Percentiles rank a stretch among this genome's conserved stretches.
These are phyloP conservation scores for Graphium colonna DNA, from an alignment of 2,888 invertebrate species.

Conservation along the genomic window DNA sequence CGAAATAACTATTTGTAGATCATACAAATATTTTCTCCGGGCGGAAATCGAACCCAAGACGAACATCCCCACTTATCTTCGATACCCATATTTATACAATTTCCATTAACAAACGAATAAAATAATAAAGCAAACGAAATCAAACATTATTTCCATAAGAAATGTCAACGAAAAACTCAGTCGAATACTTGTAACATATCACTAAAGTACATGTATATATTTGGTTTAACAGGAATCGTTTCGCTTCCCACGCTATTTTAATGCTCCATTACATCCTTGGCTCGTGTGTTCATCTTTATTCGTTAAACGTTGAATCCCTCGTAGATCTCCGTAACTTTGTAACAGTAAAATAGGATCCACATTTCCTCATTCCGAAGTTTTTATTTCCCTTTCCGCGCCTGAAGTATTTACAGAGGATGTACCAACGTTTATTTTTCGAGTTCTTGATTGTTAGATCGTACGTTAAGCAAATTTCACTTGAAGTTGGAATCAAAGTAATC, in stretches of 20 bases:
- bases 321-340: not conserved
- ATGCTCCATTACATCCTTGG: not conserved
- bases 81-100: too few relatives aligned
- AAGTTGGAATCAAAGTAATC: slow-evolving; percentile 7
- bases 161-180: too few relatives aligned
- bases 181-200: not conserved
- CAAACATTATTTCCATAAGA: too few relatives aligned
- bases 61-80: too few relatives aligned
- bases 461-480: too few relatives aligned
- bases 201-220: not conserved
- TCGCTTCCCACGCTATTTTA: not conserved
- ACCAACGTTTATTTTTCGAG: not conserved
- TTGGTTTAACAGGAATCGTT: not conserved
- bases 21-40: too few relatives aligned
- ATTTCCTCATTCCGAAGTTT: not conserved
- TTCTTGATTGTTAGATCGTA: not conserved
- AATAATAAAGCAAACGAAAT: too few relatives aligned
- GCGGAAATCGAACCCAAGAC: too few relatives aligned
- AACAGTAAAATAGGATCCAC: not conserved
- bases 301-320: not conserved
- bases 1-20: too few relatives aligned
- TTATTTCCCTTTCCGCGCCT: not conserved
- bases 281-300: not conserved
- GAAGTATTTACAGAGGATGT: not conserved
- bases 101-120: too few relatives aligned